Conservation (phyloP, 2,888 invertebrate genomes). For the Scotopteryx bipunctaria region DNA sequence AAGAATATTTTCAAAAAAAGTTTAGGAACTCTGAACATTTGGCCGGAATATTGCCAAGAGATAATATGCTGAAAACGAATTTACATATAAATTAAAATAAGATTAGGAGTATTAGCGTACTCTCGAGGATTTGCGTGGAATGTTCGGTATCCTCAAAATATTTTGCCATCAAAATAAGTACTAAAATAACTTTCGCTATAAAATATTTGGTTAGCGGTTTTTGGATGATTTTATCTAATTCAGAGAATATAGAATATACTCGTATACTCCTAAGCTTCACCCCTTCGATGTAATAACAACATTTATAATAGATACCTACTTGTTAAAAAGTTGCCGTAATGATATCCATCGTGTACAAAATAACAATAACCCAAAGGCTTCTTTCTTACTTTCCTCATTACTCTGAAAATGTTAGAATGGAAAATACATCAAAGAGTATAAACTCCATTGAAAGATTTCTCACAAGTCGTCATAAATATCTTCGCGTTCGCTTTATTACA, state of each 20-base stretch:
- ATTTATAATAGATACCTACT: constrained; percentile 1
- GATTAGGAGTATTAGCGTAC: constrained; percentile 56
- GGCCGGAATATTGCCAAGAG: constrained; percentile 49
- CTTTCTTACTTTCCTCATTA: constrained; percentile 14
- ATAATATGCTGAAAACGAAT: constrained; percentile 59
- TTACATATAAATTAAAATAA: constrained; percentile 64
- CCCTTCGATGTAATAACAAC: no score
- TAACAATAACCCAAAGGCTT: constrained; percentile 10
- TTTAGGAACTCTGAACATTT: constrained; percentile 52
- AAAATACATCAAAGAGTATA: constrained; percentile 13
- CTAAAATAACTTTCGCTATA: constrained; percentile 16
- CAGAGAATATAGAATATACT: no score
- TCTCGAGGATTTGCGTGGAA: constrained; percentile 41
- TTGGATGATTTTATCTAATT: no score
- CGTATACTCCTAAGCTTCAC: no score
- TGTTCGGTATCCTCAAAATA: constrained; percentile 39
- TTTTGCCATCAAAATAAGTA: constrained; percentile 44
- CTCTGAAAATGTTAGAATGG: constrained; percentile 6
- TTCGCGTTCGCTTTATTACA: constrained; percentile 13
- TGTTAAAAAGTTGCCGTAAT: constrained; percentile 2
- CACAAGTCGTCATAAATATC: constrained; percentile 9
- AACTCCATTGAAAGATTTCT: constrained; percentile 12
- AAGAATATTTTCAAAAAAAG: constrained; percentile 57
- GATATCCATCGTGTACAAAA: background rate
- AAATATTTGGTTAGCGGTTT: no score